Conservation (phyloP, 2,113 vertebrate species). For the Lamprologus tigripictilis region DNA sequence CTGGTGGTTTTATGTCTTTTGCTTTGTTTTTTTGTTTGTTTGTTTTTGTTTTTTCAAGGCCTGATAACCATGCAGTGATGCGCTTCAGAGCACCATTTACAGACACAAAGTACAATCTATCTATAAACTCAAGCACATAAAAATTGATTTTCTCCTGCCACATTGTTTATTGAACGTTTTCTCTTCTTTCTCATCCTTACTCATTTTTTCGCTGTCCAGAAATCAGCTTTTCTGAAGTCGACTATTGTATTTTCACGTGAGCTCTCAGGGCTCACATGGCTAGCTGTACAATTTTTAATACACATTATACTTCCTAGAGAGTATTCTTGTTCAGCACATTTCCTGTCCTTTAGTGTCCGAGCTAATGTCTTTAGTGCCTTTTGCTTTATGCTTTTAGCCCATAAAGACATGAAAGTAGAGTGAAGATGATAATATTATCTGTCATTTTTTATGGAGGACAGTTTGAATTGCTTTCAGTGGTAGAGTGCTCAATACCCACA, state of each 20-base stretch:
- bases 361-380: neutral
- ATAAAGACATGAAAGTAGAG: neutral
- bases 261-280: neutral
- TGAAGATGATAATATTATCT: neutral
- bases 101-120: constrained; percentile 15
- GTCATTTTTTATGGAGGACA: neutral
- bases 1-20: neutral
- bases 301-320: neutral
- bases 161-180: neutral
- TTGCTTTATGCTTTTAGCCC: neutral
- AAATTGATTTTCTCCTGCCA: constrained; percentile 11
- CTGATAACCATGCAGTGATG: neutral
- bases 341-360: neutral
- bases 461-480: neutral
- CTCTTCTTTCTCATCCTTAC: neutral
- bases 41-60: neutral
- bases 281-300: neutral
- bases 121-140: constrained; percentile 6
- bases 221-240: neutral
- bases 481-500: neutral
- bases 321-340: neutral
- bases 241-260: neutral
- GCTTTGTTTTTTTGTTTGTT: neutral
- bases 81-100: constrained; percentile 1
- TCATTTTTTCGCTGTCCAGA: neutral